These are phyloP conservation scores for Etheostoma nigrum DNA, from an alignment of 2,797 vertebrate genomes.

Conservation along the genomic window DNA sequence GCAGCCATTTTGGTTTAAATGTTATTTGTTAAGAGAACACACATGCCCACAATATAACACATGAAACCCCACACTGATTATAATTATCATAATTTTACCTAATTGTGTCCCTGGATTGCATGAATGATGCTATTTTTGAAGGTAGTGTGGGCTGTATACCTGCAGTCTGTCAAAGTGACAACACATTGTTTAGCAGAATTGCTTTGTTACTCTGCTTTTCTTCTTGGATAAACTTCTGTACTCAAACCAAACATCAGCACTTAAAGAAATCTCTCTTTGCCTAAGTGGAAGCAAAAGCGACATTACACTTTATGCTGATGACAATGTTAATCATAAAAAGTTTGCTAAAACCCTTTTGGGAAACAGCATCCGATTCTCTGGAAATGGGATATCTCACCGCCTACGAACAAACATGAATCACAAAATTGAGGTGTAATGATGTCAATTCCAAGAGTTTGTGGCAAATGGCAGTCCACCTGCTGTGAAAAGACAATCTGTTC, in stretches of 20 bases:
- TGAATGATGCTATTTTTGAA: slow-evolving; percentile 76
- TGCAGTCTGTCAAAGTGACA: slow-evolving; percentile 69
- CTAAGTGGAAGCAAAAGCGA: slow-evolving; percentile 38
- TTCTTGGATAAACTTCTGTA: slow-evolving; percentile 38
- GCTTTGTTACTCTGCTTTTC: slow-evolving; percentile 34
- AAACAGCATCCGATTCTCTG: slow-evolving; percentile 52
- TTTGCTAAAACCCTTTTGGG: slow-evolving; percentile 62
- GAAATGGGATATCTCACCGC: slow-evolving; percentile 72
- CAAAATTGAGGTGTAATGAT: slow-evolving; percentile 88
- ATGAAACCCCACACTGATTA: slow-evolving; percentile 58
- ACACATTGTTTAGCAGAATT: slow-evolving; percentile 23
- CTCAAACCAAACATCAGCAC: slow-evolving; percentile 27
- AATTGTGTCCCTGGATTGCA: slow-evolving; percentile 71
- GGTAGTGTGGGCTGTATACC: slow-evolving; percentile 71
- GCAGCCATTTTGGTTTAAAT: slow-evolving; percentile 31
- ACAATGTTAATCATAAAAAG: slow-evolving; percentile 64
- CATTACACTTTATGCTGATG: slow-evolving; percentile 65
- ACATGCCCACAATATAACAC: slow-evolving; percentile 33
- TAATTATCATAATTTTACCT: slow-evolving; percentile 78
- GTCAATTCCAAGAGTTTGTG: slow-evolving; percentile 86
- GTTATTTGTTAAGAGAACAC: slow-evolving; percentile 36
- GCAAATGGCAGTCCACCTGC: slow-evolving; percentile 83
- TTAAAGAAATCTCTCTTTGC: slow-evolving; percentile 38
- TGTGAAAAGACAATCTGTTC: slow-evolving; percentile 86
- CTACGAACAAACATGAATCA: slow-evolving; percentile 83